Percentiles rank a stretch among this genome's conserved stretches.
phyloP scores from a whole-genome alignment of 2,797 vertebrate species.

The Coranthus polyacanthus region DNA sequence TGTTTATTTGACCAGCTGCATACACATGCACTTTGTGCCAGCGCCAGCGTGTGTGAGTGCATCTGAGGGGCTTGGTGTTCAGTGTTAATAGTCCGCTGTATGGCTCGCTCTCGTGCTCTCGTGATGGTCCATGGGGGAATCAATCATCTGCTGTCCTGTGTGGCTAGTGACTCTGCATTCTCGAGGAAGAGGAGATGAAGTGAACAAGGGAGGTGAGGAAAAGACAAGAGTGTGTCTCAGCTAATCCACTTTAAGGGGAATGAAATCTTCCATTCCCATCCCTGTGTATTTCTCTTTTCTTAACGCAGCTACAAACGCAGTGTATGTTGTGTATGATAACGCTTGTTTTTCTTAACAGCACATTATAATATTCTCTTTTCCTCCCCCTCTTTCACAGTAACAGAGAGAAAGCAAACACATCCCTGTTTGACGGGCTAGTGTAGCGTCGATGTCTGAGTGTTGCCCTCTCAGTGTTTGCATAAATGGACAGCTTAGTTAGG shows the following conservation, averaged over 20 bases:
- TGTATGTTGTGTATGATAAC: not conserved
- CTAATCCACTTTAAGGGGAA: constrained; percentile 53
- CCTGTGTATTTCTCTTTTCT: not conserved
- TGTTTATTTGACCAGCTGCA: constrained; percentile 2
- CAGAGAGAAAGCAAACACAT: constrained; percentile 52
- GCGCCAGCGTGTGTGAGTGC: constrained; percentile 63
- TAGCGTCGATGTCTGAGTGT: constrained; percentile 33
- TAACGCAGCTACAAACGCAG: not conserved
- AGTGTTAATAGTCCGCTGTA: constrained; percentile 37
- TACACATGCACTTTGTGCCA: not conserved
- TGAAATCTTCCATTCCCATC: constrained; percentile 29
- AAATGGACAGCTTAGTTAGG: constrained; percentile 79
- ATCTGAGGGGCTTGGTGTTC: constrained; percentile 17
- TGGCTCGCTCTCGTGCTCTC: constrained; percentile 53
- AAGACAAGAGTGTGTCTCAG: constrained; percentile 60
- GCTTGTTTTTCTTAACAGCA: not conserved
- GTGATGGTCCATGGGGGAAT: constrained; percentile 36
- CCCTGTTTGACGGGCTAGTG: constrained; percentile 36
- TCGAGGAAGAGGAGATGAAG: constrained; percentile 24
- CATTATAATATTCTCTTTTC: not conserved
- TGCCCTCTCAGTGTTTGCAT: constrained; percentile 61
- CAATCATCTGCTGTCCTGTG: constrained; percentile 62
- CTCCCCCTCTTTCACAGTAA: constrained; percentile 24
- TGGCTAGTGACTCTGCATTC: constrained; percentile 52
- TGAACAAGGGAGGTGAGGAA: constrained; percentile 22